Evolutionary conservation across 2,888 invertebrate species (phyloP).

Genomic region (Stomorhina lunata): DNA sequence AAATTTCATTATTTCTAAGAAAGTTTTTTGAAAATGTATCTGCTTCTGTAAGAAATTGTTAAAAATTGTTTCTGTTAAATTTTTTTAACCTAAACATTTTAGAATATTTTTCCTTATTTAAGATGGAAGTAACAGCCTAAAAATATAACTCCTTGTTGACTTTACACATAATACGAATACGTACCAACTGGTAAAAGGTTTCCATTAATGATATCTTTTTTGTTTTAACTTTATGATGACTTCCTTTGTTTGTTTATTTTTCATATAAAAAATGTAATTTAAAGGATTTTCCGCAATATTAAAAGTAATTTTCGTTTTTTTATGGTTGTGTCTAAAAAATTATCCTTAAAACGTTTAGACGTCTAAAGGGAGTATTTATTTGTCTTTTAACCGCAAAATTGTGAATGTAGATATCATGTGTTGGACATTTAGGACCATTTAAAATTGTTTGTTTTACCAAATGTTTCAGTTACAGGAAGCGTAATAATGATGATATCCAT

Average conservation of each 20-base stretch:
- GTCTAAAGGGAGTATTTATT: background rate
- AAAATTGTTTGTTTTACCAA: conserved; percentile 57
- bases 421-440: conserved; percentile 60
- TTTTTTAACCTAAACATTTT: background rate
- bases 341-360: conserved; percentile 45
- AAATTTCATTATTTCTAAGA: too few species aligned
- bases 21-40: too few species aligned
- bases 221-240: conserved; percentile 10
- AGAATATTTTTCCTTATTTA: background rate
- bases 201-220: conserved; percentile 31
- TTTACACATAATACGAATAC: background rate
- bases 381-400: conserved; percentile 53
- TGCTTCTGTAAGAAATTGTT: too few species aligned
- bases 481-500: conserved; percentile 15
- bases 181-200: background rate
- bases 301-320: conserved; percentile 51
- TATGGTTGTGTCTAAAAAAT: conserved; percentile 48
- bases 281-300: conserved; percentile 68
- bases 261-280: conserved; percentile 30
- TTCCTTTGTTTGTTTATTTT: conserved; percentile 15
- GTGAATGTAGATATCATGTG: conserved; percentile 43
- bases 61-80: background rate
- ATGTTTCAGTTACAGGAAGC: conserved; percentile 38
- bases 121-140: conserved; percentile 22
- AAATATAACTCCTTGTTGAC: conserved; percentile 30